These are phyloP conservation scores for Mesembrinibis cayennensis DNA, from an alignment of 2,113 vertebrate genomes.

Conservation along the genomic window DNA sequence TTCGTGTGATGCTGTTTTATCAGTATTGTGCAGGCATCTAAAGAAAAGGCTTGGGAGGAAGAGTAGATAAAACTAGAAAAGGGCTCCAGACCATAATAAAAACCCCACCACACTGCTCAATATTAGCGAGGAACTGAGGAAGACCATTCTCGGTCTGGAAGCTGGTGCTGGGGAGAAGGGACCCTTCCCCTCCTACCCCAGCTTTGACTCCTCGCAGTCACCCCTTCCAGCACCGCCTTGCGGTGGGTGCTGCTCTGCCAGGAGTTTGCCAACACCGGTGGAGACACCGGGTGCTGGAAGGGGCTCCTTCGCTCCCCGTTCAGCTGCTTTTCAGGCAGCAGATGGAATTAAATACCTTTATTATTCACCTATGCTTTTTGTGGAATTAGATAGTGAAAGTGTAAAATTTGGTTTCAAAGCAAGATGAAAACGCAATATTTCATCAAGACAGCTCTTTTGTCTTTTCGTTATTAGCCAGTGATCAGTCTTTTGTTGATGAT, in stretches of 20 bases:
- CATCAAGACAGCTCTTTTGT: neutral
- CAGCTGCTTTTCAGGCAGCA: neutral
- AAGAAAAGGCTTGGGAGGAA: neutral
- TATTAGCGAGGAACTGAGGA: neutral
- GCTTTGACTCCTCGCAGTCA: fast-evolving
- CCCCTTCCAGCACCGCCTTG: neutral
- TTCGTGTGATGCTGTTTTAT: neutral
- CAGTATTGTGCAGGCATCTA: neutral
- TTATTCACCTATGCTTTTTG: neutral
- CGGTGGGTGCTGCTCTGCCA: neutral
- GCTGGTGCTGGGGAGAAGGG: neutral
- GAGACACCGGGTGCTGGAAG: neutral
- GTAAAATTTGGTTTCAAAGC: neutral
- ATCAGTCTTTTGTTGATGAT: neutral
- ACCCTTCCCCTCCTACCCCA: neutral
- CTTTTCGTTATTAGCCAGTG: neutral
- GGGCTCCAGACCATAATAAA: neutral
- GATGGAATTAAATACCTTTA: neutral
- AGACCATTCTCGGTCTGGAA: fast-evolving
- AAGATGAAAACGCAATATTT: neutral
- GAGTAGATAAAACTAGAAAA: neutral
- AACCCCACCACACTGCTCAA: fast-evolving
- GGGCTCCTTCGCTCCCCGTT: neutral
- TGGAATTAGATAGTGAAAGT: neutral
- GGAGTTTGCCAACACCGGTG: fast-evolving